Evolutionary conservation across 30 jellyfish, hydroid and myxozoan species (phyloP).

Genomic region (Hydractinia echinata): DNA sequence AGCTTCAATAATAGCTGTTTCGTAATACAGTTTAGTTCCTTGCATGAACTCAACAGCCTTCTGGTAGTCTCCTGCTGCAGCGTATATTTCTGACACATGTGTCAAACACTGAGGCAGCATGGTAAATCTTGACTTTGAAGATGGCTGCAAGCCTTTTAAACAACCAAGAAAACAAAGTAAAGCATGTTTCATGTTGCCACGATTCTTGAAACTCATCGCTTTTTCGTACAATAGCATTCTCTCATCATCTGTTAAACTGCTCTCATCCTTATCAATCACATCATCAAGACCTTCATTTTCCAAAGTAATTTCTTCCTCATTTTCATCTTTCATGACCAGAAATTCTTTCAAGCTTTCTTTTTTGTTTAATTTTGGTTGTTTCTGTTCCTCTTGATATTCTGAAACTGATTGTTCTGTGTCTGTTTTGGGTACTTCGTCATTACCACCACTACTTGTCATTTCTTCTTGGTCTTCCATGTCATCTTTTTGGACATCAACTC

Average conservation of each 20-base stretch:
- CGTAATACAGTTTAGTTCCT: slow-evolving; percentile 86
- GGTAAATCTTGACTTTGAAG: slow-evolving; percentile 40
- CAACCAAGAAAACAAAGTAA: slow-evolving; percentile 83
- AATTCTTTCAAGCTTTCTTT: slow-evolving; percentile 21
- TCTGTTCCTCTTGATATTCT: not conserved
- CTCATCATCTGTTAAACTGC: slow-evolving; percentile 60
- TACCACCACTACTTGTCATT: not conserved
- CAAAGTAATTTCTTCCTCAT: slow-evolving; percentile 2
- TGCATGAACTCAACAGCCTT: slow-evolving; percentile 87
- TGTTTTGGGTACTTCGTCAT: not conserved
- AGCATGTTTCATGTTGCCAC: slow-evolving; percentile 60
- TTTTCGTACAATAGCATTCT: slow-evolving; percentile 58
- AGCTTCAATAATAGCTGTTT: slow-evolving; percentile 65
- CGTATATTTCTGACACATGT: slow-evolving; percentile 72
- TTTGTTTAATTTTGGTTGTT: not conserved
- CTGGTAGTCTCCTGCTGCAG: slow-evolving; percentile 66
- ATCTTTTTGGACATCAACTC: not conserved
- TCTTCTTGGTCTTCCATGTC: not conserved
- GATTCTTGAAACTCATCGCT: slow-evolving; percentile 48
- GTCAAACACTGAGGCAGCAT: slow-evolving; percentile 72
- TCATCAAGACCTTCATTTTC: slow-evolving; percentile 18
- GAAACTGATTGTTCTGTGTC: not conserved
- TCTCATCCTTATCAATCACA: slow-evolving; percentile 16
- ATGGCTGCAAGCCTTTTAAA: slow-evolving; percentile 62
- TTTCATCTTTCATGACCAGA: slow-evolving; percentile 10